Percentiles rank a stretch among this genome's conserved stretches.
phyloP scores from a whole-genome alignment of 2,113 vertebrate genomes.

The Rhea americana region DNA sequence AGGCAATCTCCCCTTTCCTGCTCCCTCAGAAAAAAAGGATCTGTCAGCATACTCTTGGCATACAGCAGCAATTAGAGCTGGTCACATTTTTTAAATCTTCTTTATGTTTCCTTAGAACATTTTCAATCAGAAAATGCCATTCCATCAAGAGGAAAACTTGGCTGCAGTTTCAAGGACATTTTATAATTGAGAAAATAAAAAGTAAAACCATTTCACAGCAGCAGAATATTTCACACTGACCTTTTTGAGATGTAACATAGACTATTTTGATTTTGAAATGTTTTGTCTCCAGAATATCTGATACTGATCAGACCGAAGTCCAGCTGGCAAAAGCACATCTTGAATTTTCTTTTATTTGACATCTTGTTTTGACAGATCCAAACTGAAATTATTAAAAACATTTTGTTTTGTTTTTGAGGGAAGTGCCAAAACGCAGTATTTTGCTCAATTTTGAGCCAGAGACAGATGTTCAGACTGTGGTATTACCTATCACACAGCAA shows the following conservation, averaged over 20 bases:
- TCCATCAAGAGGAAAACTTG: neutral
- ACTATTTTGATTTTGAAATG: neutral
- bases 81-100: neutral
- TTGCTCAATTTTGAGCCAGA: neutral
- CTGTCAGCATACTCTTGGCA: neutral
- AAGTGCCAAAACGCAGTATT: neutral
- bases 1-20: neutral
- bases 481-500: neutral
- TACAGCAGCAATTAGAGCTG: neutral
- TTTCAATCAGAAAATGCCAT: constrained; percentile 7
- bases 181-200: neutral
- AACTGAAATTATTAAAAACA: neutral
- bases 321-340: neutral
- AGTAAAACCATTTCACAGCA: neutral
- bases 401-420: neutral
- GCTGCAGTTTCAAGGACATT: neutral
- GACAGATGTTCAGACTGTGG: neutral
- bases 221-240: neutral
- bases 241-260: neutral
- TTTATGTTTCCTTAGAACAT: neutral
- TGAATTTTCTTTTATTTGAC: neutral
- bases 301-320: neutral
- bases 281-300: neutral
- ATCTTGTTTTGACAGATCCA: neutral
- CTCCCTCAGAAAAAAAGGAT: neutral